Evolutionary conservation across 2,113 vertebrate species (phyloP).

Genomic region (Xiphophorus maculatus): DNA sequence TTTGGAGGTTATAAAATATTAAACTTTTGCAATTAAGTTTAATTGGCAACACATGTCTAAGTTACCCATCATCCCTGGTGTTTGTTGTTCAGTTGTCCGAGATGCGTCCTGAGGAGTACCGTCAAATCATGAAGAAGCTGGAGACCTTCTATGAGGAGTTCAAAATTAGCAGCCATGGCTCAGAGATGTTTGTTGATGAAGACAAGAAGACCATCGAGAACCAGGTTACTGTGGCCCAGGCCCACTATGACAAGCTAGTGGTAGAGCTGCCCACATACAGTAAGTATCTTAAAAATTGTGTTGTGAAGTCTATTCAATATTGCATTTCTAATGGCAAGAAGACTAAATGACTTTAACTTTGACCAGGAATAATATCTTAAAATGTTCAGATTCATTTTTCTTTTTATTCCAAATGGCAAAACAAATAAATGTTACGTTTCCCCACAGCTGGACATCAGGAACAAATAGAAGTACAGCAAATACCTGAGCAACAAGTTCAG

Average conservation of each 20-base stretch:
- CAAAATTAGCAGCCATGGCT: constrained; percentile 82
- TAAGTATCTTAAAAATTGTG: constrained; percentile 52
- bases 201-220: constrained; percentile 87
- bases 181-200: constrained; percentile 90
- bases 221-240: constrained; percentile 86
- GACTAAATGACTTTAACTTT: background rate
- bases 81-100: constrained; percentile 58
- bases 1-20: no score
- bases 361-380: background rate
- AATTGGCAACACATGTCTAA: no score
- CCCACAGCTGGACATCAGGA: constrained; percentile 27
- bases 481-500: background rate
- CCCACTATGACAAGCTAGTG: constrained; percentile 87
- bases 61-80: background rate
- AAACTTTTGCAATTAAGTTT: no score
- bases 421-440: background rate
- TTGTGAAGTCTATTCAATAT: background rate
- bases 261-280: constrained; percentile 82
- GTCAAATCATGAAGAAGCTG: constrained; percentile 84
- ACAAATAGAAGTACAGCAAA: constrained; percentile 31
- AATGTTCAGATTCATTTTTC: background rate
- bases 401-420: background rate
- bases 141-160: constrained; percentile 92
- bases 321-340: background rate
- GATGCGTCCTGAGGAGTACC: constrained; percentile 88